phyloP scores from a whole-genome alignment of 2,888 invertebrate species.

The Stegophylla sp. region DNA sequence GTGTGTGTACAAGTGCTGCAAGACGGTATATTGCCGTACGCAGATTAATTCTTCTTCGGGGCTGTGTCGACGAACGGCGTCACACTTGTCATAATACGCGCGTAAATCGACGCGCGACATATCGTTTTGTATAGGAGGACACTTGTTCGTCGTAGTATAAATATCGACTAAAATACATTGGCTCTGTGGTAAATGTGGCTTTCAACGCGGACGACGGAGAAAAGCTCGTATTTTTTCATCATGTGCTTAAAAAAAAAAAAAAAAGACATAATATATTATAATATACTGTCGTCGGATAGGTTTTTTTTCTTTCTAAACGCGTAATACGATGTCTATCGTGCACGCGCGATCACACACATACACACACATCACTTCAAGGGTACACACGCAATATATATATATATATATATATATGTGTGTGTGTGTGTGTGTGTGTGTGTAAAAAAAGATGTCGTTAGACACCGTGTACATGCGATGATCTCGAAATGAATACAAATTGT shows the following conservation, averaged over 20 bases:
- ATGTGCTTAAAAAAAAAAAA: not conserved
- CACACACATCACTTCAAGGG: not conserved
- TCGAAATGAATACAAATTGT: constrained; percentile 46
- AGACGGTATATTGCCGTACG: not conserved
- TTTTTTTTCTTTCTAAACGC: not conserved
- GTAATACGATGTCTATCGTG: not conserved
- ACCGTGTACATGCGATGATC: constrained; percentile 14
- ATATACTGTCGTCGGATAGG: not conserved
- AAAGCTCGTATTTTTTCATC: not conserved
- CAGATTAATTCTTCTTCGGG: not conserved
- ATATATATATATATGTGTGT: not conserved
- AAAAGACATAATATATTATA: not conserved
- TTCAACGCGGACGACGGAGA: not conserved
- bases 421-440: too few relatives aligned
- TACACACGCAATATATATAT: not conserved
- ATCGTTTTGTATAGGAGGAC: not conserved
- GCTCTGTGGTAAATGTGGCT: too few relatives aligned
- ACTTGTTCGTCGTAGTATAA: not conserved
- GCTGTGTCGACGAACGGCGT: not conserved
- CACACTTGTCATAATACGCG: not conserved
- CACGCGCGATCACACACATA: not conserved
- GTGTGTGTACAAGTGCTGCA: not conserved
- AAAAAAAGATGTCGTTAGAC: not conserved
- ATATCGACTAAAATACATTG: too few relatives aligned
- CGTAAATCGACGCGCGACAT: not conserved